Evolutionary conservation across 2,888 invertebrate species (phyloP).

Genomic region (Brachylomia viminalis): DNA sequence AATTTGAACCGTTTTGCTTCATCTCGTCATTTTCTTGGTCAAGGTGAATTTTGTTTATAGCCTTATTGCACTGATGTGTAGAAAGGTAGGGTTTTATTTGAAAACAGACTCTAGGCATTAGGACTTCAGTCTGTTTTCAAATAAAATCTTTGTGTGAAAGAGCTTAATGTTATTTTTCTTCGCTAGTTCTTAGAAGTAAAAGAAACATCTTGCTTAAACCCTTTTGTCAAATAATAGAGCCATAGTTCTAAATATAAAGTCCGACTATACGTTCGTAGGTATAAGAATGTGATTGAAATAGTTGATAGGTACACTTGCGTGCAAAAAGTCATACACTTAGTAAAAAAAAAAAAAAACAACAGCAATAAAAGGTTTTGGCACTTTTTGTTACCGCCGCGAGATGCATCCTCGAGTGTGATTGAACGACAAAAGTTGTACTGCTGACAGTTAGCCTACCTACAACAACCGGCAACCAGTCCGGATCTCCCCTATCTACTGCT

Average conservation of each 20-base stretch:
- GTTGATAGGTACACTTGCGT: background rate
- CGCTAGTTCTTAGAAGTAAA: background rate
- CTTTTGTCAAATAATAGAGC: background rate
- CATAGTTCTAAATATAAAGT: background rate
- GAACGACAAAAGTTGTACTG: too few relatives aligned
- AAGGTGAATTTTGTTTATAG: constrained; percentile 36
- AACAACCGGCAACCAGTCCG: too few relatives aligned
- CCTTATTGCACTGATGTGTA: background rate
- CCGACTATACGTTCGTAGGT: background rate
- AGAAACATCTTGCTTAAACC: background rate
- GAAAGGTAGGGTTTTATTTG: background rate
- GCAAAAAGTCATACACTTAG: background rate
- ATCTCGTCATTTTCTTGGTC: background rate
- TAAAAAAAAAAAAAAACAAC: background rate
- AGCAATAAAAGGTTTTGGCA: background rate
- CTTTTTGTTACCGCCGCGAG: too few relatives aligned
- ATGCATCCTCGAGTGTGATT: too few relatives aligned
- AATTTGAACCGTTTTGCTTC: background rate
- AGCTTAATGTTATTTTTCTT: background rate
- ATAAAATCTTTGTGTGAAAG: background rate
- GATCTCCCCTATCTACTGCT: too few relatives aligned
- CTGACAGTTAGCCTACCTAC: too few relatives aligned
- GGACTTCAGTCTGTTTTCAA: background rate
- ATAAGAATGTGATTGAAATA: background rate
- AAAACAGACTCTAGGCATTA: too few relatives aligned